These are phyloP conservation scores for Listronotus bonariensis DNA, from an alignment of 1,140 invertebrate genomes.

Conservation along the genomic window DNA sequence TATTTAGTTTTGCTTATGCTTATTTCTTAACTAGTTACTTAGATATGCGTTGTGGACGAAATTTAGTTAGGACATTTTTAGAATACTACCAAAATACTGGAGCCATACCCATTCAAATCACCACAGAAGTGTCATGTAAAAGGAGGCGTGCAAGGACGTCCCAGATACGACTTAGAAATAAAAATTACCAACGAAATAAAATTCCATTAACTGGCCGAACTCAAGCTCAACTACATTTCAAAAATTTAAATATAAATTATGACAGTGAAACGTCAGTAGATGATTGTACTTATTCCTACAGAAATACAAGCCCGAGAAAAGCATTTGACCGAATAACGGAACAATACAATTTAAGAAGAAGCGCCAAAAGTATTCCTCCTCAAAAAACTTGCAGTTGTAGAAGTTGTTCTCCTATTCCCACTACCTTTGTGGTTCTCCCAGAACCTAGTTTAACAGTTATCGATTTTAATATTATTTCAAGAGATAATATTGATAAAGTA, in stretches of 20 bases:
- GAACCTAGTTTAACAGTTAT: conserved; percentile 71
- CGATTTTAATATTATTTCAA: conserved; percentile 72
- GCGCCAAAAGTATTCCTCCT: conserved; percentile 21
- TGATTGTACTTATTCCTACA: conserved; percentile 49
- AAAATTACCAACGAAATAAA: conserved; percentile 59
- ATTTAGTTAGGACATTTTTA: conserved; percentile 73
- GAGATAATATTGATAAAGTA: conserved; percentile 51
- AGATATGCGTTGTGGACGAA: conserved; percentile 73
- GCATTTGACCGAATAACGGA: conserved; percentile 42
- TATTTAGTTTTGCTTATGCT: not conserved
- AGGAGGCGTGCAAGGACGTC: conserved; percentile 55
- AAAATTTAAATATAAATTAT: conserved; percentile 63
- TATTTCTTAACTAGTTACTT: conserved; percentile 4
- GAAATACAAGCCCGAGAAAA: conserved; percentile 39
- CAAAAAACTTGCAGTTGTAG: conserved; percentile 45
- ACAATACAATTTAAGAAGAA: conserved; percentile 43
- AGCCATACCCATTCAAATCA: conserved; percentile 65
- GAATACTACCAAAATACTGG: conserved; percentile 81
- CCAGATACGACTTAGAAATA: conserved; percentile 60
- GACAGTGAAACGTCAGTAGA: conserved; percentile 59
- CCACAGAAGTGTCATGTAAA: conserved; percentile 60
- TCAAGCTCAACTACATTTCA: conserved; percentile 64
- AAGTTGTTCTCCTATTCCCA: conserved; percentile 42
- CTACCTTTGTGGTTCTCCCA: conserved; percentile 55
- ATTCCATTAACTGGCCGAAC: conserved; percentile 60